phyloP scores from a whole-genome alignment of 2,113 vertebrate species.

The Phrynosoma platyrhinos region DNA sequence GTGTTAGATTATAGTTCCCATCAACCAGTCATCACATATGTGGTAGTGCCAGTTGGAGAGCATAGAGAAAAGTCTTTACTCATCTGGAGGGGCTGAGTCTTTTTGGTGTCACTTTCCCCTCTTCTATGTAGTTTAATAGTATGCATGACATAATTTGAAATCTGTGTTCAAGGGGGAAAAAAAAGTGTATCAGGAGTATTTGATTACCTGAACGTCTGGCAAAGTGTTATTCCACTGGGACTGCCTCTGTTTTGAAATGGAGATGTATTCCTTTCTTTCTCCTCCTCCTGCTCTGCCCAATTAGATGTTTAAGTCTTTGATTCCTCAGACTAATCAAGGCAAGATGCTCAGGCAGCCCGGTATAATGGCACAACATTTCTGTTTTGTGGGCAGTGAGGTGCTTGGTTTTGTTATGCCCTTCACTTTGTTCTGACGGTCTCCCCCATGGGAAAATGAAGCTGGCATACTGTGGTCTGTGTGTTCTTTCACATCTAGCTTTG shows the following conservation, averaged over 20 bases:
- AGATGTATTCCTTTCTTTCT: accelerated
- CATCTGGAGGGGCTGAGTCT: not conserved
- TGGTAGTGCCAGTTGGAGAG: not conserved
- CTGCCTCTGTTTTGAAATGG: constrained; percentile 1
- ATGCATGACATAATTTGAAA: not conserved
- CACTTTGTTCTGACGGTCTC: not conserved
- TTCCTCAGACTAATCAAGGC: not conserved
- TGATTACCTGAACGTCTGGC: not conserved
- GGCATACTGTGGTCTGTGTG: not conserved
- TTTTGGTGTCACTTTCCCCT: not conserved
- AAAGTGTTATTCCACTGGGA: too few relatives aligned
- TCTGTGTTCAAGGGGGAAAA: accelerated
- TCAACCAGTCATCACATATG: not conserved
- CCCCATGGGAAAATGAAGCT: not conserved
- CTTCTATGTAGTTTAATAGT: constrained; percentile 14
- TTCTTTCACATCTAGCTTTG: not conserved
- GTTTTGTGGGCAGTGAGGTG: not conserved
- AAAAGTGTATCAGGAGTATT: not conserved
- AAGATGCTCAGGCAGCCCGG: not conserved
- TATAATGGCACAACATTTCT: not conserved
- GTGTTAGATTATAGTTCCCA: too few relatives aligned
- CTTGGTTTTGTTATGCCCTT: not conserved
- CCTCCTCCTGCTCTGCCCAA: too few relatives aligned
- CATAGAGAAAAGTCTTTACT: constrained; percentile 7
- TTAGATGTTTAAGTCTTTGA: not conserved